These are phyloP conservation scores for Rousettus madagascariensis DNA, from an alignment of 2,797 vertebrate genomes.

Conservation along the genomic window DNA sequence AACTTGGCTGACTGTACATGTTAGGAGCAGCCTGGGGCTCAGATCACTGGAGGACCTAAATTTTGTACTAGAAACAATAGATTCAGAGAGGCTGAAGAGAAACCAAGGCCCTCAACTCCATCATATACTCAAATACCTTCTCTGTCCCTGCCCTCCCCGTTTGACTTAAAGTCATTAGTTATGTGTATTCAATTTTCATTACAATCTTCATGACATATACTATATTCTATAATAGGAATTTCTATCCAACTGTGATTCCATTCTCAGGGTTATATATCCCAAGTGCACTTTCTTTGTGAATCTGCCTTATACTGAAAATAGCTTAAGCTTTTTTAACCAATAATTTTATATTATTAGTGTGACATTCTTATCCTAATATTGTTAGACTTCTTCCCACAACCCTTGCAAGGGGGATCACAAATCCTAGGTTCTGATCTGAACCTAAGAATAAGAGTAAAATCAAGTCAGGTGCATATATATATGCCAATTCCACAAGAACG, in stretches of 20 bases:
- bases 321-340: neutral
- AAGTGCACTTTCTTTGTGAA: neutral
- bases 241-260: neutral
- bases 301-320: neutral
- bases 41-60: neutral
- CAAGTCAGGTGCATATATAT: neutral
- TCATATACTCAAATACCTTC: neutral
- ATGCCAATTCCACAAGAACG: neutral
- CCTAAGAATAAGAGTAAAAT: conserved; percentile 3
- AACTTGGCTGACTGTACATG: neutral
- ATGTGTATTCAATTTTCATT: neutral
- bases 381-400: neutral
- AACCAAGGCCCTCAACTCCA: neutral
- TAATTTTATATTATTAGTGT: neutral
- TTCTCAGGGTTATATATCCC: neutral
- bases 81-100: neutral
- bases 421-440: neutral
- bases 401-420: neutral
- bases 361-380: neutral
- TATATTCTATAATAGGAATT: neutral
- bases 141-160: neutral
- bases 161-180: conserved; percentile 4
- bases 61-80: neutral
- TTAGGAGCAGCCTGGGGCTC: neutral
- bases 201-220: neutral